A percentile compares a stretch with the other conserved stretches of the same genome.
Evolutionary conservation across 1,140 invertebrate species (phyloP).

Genomic region (Sinella curviseta): DNA sequence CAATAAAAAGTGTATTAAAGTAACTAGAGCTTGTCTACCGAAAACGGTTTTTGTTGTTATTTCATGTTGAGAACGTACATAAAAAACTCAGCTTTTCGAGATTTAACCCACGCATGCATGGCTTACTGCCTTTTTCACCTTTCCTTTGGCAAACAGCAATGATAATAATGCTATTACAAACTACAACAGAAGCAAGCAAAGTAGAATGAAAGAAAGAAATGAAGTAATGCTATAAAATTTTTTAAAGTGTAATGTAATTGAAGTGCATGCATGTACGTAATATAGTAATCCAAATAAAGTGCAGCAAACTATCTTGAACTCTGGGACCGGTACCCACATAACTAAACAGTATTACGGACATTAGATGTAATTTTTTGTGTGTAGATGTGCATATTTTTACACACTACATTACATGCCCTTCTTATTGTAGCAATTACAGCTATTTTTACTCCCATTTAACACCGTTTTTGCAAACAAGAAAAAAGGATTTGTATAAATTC

Average conservation of each 20-base stretch:
- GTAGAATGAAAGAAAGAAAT: neutral
- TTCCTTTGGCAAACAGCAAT: neutral
- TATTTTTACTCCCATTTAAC: neutral
- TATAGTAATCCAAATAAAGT: neutral
- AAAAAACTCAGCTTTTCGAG: neutral
- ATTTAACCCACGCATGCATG: neutral
- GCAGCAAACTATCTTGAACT: neutral
- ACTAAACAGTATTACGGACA: too few relatives aligned
- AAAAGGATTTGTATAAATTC: neutral
- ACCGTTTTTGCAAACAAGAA: neutral
- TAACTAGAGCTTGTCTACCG: constrained; percentile 20
- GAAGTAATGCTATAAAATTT: neutral
- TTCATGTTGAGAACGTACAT: neutral
- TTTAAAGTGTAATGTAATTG: too few relatives aligned
- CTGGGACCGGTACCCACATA: neutral
- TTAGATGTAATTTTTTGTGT: too few relatives aligned
- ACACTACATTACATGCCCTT: neutral
- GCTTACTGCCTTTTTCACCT: neutral
- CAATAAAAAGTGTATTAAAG: constrained; percentile 11
- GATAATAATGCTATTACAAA: neutral
- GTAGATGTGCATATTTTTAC: too few relatives aligned
- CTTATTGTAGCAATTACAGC: constrained; percentile 1
- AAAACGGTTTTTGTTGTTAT: constrained; percentile 16
- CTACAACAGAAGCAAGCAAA: neutral
- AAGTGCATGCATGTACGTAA: too few relatives aligned